phyloP scores from a whole-genome alignment of 1,140 invertebrate genomes.

The Melipona quadrifasciata region DNA sequence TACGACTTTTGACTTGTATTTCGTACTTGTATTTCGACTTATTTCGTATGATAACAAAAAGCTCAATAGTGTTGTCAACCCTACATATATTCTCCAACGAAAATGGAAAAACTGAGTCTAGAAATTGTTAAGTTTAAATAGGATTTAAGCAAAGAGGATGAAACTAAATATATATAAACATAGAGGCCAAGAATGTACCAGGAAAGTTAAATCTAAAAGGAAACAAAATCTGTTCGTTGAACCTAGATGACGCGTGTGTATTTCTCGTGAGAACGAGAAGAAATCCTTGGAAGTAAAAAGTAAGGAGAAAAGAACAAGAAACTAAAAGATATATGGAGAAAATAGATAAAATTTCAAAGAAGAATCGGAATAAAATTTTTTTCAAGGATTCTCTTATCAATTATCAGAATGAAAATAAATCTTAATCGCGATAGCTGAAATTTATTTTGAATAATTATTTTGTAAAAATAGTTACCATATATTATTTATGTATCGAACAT shows the following conservation, averaged over 20 bases:
- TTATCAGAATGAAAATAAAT: too few relatives aligned
- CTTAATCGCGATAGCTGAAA: too few relatives aligned
- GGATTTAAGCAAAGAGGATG: background rate
- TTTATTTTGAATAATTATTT: too few relatives aligned
- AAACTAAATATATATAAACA: background rate
- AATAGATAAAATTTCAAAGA: background rate
- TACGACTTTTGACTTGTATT: too few relatives aligned
- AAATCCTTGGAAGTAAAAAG: background rate
- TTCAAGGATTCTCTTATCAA: too few relatives aligned
- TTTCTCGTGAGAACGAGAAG: background rate
- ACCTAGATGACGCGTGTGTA: background rate
- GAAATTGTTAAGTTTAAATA: background rate
- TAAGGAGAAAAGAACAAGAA: background rate
- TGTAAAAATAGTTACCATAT: too few relatives aligned
- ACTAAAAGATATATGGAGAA: too few relatives aligned
- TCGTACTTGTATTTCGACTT: too few relatives aligned
- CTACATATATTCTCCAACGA: background rate
- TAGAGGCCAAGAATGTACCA: background rate
- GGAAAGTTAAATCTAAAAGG: background rate
- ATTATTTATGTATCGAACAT: too few relatives aligned
- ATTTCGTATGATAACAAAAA: too few relatives aligned
- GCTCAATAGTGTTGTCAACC: background rate
- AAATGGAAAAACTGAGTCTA: background rate
- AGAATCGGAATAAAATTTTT: too few relatives aligned
- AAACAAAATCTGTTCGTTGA: background rate